Percentiles rank a stretch among this genome's conserved stretches.
Evolutionary conservation across 2,888 invertebrate species (phyloP).

Genomic region (Plebejus argus): DNA sequence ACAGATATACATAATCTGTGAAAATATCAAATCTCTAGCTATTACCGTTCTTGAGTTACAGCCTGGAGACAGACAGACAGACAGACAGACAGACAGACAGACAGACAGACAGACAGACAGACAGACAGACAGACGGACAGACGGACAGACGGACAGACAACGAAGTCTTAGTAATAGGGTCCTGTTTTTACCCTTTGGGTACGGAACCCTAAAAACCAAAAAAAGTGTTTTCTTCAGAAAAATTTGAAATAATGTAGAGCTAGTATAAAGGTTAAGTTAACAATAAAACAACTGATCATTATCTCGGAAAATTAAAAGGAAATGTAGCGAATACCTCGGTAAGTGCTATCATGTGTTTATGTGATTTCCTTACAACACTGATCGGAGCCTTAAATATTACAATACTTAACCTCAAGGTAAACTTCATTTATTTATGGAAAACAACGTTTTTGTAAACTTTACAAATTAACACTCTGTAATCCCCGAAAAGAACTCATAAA

Average conservation of each 20-base stretch:
- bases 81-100: no score
- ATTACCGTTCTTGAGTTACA: no score
- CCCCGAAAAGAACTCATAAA: not conserved
- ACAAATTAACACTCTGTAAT: not conserved
- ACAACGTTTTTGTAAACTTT: not conserved
- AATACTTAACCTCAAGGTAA: constrained; percentile 5
- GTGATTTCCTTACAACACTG: not conserved
- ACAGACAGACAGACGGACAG: no score
- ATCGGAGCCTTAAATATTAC: not conserved
- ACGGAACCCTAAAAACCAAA: not conserved
- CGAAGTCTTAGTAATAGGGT: no score
- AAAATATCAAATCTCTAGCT: no score
- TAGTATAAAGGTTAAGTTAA: not conserved
- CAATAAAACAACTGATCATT: not conserved
- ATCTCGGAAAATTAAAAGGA: constrained; percentile 5
- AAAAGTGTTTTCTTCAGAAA: not conserved
- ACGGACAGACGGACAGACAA: no score
- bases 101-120: no score
- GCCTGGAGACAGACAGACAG: no score
- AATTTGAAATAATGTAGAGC: not conserved
- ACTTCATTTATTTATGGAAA: not conserved
- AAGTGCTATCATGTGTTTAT: not conserved
- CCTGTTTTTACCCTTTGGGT: not conserved
- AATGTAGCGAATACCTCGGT: not conserved
- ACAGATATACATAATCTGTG: no score